Base-by-base conservation (phyloP, 2,797 vertebrate species). In the Staurois parvus region DNA sequence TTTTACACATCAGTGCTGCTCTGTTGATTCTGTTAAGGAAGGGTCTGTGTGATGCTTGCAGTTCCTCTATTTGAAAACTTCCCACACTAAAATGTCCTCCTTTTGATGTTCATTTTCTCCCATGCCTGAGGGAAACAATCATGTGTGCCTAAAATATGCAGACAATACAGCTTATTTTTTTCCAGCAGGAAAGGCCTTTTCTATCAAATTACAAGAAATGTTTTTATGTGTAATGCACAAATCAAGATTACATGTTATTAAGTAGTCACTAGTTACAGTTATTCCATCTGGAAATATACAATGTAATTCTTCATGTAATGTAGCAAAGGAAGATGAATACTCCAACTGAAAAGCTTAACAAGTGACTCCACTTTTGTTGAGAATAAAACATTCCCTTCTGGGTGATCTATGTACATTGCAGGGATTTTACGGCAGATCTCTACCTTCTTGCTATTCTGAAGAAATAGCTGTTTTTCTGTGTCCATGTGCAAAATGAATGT, bases 1-100 rank as follows among this genome's bases (percentile, higher is more conserved):
- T 90, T 87, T 87, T 90, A 88, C 81, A 77, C 77, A 88, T 91
- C 91, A 92, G 86, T 91, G 91, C 89, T 91, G 90, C 88, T 88
- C 88, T 88, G 86, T 84, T 91, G 89, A 87, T 90, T 1, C 0
- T 81, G 88, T 91, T 91, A 92, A 91, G 90, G 91, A 92, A 90
- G 90, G 68, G 68, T 81, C 79, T 72, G 24, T 72, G 79, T 81
- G 68, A 81, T 69, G 79, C 90, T 84, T 84, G 81, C 86, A 87
- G 84, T 89, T 72, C 70, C n/a, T 70, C 78, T 69, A 59, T 70
- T 42, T 81, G 83, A 86, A 87, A 83, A 81, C 87, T 88, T 89
- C 91, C 89, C 91, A 91, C 84, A 89, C 88, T 91, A 91, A 89
- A 91, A 91, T 87, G 68, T 62, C 70, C 89, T 62, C 87, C 88